These are phyloP conservation scores for Thryonomys swinderianus DNA, from an alignment of 2,113 vertebrate genomes.

Conservation along the genomic window DNA sequence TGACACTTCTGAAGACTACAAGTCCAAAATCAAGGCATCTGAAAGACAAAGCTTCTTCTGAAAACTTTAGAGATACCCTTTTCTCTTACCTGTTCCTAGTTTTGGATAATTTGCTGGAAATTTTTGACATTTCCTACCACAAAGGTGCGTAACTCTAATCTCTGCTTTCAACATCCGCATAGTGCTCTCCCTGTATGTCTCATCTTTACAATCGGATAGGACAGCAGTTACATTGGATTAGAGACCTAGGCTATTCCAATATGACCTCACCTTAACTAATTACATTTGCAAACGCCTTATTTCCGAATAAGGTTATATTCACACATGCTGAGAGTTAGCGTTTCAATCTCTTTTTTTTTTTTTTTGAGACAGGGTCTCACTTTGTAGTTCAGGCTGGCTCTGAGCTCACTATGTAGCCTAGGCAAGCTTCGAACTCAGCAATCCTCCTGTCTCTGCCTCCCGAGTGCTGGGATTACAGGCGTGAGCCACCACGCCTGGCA, in stretches of 20 bases:
- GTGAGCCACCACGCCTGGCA: too few relatives aligned
- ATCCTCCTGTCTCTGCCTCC: too few relatives aligned
- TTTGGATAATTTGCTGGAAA: neutral
- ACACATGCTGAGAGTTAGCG: neutral
- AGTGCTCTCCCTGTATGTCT: neutral
- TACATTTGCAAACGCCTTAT: neutral
- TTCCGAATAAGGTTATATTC: constrained; percentile 19
- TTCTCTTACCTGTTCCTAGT: neutral
- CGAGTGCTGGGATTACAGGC: too few relatives aligned
- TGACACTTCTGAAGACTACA: neutral
- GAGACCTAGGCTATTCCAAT: neutral
- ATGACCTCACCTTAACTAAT: constrained; percentile 2
- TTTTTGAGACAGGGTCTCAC: too few relatives aligned
- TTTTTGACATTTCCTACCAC: neutral
- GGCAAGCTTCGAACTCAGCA: too few relatives aligned
- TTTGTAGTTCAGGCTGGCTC: too few relatives aligned
- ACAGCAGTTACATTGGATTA: neutral
- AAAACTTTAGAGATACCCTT: neutral
- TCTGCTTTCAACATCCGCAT: neutral
- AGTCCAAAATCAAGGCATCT: neutral
- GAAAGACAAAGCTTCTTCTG: neutral
- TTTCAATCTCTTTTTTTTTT: neutral
- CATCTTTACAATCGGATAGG: neutral
- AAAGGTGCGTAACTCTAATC: neutral
- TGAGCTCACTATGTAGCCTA: too few relatives aligned